phyloP scores from a whole-genome alignment of 2,888 invertebrate species.

The Phorcus lineatus region DNA sequence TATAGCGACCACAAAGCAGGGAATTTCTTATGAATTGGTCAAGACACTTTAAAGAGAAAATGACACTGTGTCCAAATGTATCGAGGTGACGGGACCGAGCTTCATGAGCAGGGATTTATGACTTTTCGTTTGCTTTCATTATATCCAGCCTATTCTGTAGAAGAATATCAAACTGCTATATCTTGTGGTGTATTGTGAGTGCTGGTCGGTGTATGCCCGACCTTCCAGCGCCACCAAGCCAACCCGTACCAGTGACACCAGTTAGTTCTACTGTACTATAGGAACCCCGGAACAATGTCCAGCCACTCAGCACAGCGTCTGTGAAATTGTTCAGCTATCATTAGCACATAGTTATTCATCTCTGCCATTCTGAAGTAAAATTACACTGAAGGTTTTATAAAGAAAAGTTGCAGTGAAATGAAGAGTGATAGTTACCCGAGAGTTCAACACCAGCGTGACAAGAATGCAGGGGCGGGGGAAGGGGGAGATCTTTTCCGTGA shows the following conservation, averaged over 20 bases:
- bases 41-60: background rate
- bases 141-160: no score
- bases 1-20: background rate
- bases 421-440: background rate
- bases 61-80: background rate
- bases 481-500: no score
- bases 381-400: background rate
- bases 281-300: background rate
- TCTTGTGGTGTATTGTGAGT: background rate
- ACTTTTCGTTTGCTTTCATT: background rate
- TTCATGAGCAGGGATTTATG: background rate
- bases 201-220: background rate
- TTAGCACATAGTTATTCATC: background rate
- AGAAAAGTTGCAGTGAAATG: background rate
- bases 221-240: background rate
- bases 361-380: background rate
- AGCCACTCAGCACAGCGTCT: background rate
- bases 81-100: background rate
- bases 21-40: background rate
- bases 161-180: constrained; percentile 8
- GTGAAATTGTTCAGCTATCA: background rate
- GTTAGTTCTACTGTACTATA: background rate
- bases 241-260: background rate
- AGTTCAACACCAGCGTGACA: background rate
- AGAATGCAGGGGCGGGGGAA: no score